Base-by-base conservation (phyloP, 2,113 vertebrate genomes). In the Neofelis nebulosa region DNA sequence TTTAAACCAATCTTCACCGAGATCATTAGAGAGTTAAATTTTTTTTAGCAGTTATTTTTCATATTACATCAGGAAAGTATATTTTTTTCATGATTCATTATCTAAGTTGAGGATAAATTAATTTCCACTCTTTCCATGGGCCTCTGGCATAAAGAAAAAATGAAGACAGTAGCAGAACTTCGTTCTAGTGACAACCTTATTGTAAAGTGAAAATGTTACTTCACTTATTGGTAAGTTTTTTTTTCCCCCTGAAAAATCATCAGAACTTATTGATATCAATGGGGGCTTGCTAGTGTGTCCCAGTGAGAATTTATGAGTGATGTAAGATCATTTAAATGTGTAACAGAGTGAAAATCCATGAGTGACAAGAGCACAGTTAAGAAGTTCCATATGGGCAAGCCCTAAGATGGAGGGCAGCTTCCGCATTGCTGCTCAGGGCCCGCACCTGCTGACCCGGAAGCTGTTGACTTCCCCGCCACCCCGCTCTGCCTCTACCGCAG, bases 351-450 rank as follows among this genome's bases (percentile, higher is more conserved):
- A 96, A 96, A 95, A 92, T 87, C 74, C 87, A 88, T 88, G 50
- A 38, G 36, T 88, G 50, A 65, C 76, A 83, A 78, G 80, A 25
- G 27, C 41, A 73, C 57, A 96, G 69, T 90, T 91, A 89, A 80
- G 66, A 94, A 93, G 25, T 94, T 23, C 76, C 41, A 94, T 45
- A 78, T 33, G 57, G 57, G 21, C 21, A 61, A 61, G 57, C 21
- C 57, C 57, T 68, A 95, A 23, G 57, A 61, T 3, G 57, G 21
- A 61, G 99, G 57, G 57, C 57, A 2, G 57, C 57, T 61, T 61
- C 55, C 8, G 21, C 57, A 21, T 7, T 61, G 57, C 50, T 14
- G 14, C 50, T 50, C 50, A 50, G 50, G 18, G 57, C 57, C 21
- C 57, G 18, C 57, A 8, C 21, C 57, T 61, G 57, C 57, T 3